Conservation (phyloP, 53 echinoderm and acorn worm species). For the Crossaster papposus region DNA sequence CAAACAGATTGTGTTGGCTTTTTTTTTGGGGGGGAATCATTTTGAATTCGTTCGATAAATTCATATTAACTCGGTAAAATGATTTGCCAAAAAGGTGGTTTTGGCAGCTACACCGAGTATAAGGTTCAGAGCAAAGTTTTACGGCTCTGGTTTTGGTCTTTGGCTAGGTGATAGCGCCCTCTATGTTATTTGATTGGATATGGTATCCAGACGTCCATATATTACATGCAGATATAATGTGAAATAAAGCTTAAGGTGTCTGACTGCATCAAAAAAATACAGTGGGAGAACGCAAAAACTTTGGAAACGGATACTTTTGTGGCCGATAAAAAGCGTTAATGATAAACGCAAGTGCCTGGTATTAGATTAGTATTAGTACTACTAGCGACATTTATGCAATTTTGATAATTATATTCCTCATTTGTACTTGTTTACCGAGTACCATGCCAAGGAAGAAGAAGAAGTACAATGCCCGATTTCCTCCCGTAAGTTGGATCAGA, state of each 20-base stretch:
- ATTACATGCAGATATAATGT: neutral
- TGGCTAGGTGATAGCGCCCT: neutral
- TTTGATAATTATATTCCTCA: neutral
- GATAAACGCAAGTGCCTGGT: neutral
- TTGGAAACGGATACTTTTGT: too few species aligned
- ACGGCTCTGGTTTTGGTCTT: too few species aligned
- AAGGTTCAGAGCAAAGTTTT: too few species aligned
- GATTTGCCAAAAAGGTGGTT: too few species aligned
- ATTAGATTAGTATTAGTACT: too few species aligned
- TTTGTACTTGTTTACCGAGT: neutral
- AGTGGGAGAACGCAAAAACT: too few species aligned
- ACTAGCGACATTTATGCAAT: neutral
- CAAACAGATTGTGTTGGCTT: too few species aligned
- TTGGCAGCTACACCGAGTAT: too few species aligned
- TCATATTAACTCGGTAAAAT: too few species aligned
- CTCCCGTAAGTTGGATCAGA: constrained; percentile 75
- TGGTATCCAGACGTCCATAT: neutral
- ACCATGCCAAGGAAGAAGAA: constrained; percentile 92
- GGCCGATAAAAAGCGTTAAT: too few species aligned
- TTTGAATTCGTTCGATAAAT: too few species aligned
- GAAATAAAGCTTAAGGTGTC: neutral
- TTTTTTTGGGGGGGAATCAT: too few species aligned
- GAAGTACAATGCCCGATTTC: constrained; percentile 94
- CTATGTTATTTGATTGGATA: neutral
- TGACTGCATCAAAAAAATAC: neutral